phyloP scores from a whole-genome alignment of 2,888 invertebrate genomes.

The Caenorhabditis sp. region DNA sequence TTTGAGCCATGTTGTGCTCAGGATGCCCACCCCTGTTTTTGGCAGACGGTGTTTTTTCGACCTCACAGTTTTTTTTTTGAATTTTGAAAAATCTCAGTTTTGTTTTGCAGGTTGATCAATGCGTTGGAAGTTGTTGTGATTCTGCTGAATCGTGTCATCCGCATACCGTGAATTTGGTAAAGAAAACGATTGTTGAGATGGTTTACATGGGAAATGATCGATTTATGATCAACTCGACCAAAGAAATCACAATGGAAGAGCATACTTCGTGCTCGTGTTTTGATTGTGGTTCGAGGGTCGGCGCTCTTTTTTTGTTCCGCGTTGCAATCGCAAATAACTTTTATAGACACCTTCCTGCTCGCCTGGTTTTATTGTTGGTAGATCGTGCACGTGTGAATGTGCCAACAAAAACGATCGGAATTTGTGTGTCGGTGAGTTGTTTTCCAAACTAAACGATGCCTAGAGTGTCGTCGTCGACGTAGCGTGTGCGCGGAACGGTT shows the following conservation, averaged over 20 bases:
- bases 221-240: conserved; percentile 49
- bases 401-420: conserved; percentile 34
- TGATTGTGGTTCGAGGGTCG: conserved; percentile 45
- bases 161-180: conserved; percentile 37
- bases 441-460: too few relatives aligned
- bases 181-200: conserved; percentile 37
- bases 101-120: conserved; percentile 51
- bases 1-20: too few relatives aligned
- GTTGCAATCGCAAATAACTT: background rate
- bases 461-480: too few relatives aligned
- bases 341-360: conserved; percentile 33
- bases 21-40: too few relatives aligned
- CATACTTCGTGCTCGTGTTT: conserved; percentile 55
- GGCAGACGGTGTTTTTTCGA: too few relatives aligned
- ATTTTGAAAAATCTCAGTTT: too few relatives aligned
- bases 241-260: conserved; percentile 55
- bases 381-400: conserved; percentile 46
- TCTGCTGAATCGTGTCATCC: conserved; percentile 46
- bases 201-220: conserved; percentile 48
- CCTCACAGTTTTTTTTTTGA: too few relatives aligned
- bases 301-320: background rate
- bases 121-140: conserved; percentile 55
- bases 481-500: too few relatives aligned
- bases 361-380: conserved; percentile 31
- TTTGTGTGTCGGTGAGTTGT: conserved; percentile 35